Evolutionary conservation across 2,888 invertebrate genomes (phyloP).

Genomic region (Agrochola lychnidis): DNA sequence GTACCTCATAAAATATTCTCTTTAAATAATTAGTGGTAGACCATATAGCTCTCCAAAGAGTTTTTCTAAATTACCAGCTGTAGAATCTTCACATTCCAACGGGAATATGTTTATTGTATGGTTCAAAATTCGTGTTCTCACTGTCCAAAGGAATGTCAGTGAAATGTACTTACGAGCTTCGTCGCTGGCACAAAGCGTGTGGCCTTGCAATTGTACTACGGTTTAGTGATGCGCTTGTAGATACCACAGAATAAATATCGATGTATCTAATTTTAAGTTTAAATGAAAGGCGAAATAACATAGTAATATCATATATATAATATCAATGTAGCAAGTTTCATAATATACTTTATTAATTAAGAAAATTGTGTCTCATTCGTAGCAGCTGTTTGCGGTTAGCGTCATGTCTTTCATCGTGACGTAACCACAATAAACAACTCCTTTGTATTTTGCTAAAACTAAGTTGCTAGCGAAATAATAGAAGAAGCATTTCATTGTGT

Average conservation of each 20-base stretch:
- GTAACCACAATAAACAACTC: conserved; percentile 12
- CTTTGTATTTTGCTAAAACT: background rate
- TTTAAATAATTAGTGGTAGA: background rate
- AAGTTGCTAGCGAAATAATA: background rate
- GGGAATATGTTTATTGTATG: conserved; percentile 20
- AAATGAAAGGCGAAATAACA: background rate
- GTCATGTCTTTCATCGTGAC: conserved; percentile 9
- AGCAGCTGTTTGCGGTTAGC: conserved; percentile 32
- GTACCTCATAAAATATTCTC: background rate
- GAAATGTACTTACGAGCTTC: conserved; percentile 67
- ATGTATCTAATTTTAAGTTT: background rate
- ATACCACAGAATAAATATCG: conserved; percentile 21
- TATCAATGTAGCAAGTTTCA: background rate
- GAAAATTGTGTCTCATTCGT: conserved; percentile 18
- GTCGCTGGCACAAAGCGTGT: conserved; percentile 71
- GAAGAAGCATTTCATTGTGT: background rate
- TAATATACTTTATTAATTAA: conserved; percentile 33
- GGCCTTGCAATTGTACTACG: conserved; percentile 74
- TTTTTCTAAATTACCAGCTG: background rate
- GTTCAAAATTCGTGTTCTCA: conserved; percentile 41
- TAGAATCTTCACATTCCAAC: conserved; percentile 10
- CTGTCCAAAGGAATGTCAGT: conserved; percentile 70
- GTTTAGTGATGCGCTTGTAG: conserved; percentile 65
- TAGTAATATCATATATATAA: background rate
- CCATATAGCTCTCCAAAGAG: background rate